A percentile compares a stretch with the other conserved stretches of the same genome.
These are phyloP conservation scores for Falco columbarius DNA, from an alignment of 2,797 vertebrate species.

Conservation along the genomic window DNA sequence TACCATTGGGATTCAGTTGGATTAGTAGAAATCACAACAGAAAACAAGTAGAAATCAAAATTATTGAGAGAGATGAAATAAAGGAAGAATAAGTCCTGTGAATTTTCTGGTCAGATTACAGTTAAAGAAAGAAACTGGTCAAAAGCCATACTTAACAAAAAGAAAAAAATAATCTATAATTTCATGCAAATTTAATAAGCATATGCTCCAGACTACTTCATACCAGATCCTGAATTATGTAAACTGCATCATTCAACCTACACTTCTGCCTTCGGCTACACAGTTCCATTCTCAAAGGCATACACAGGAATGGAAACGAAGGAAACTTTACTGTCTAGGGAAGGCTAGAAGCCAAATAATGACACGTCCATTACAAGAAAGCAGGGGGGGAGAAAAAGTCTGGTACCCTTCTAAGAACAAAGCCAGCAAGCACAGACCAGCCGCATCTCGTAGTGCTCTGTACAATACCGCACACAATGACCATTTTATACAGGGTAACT, in stretches of 20 bases:
- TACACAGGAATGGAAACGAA: background rate
- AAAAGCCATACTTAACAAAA: background rate
- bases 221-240: conserved; percentile 9
- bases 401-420: background rate
- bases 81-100: background rate
- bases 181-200: conserved; percentile 62
- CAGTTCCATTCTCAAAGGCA: conserved; percentile 5
- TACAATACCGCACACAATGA: background rate
- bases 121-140: background rate
- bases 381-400: background rate
- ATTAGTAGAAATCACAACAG: background rate
- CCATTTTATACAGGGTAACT: background rate
- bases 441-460: background rate
- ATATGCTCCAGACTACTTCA: background rate
- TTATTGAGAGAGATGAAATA: background rate
- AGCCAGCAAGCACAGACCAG: background rate
- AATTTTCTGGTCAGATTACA: background rate
- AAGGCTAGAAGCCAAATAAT: background rate
- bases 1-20: background rate
- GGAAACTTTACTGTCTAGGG: background rate
- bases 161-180: background rate
- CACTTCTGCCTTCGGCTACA: conserved; percentile 15
- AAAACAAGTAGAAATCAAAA: background rate
- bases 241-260: background rate
- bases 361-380: background rate